A percentile compares a stretch with the other conserved stretches of the same genome.
Evolutionary conservation across 2,888 invertebrate species (phyloP).

Genomic region (Quadroppia sp.): DNA sequence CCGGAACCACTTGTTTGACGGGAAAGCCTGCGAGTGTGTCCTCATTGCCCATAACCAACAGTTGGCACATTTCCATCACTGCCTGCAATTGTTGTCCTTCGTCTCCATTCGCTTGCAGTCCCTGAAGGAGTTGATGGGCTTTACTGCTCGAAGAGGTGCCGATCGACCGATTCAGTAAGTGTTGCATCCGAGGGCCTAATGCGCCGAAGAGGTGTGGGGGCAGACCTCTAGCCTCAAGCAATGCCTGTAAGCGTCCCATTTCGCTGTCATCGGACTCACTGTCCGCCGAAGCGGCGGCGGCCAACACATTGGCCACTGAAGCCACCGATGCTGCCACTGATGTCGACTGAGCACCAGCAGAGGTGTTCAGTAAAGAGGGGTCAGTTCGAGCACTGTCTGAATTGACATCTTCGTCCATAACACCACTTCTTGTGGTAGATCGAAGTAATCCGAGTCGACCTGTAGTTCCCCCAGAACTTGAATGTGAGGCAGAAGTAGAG

Average conservation of each 20-base stretch:
- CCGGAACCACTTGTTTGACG: constrained; percentile 94
- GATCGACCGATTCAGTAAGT: constrained; percentile 87
- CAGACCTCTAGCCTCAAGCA: constrained; percentile 87
- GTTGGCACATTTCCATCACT: constrained; percentile 96
- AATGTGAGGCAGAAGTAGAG: not conserved
- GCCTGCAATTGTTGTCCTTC: constrained; percentile 94
- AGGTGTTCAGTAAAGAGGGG: not conserved
- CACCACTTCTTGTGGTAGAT: constrained; percentile 19
- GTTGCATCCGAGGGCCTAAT: constrained; percentile 92
- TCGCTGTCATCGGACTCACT: constrained; percentile 83
- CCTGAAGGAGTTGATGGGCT: constrained; percentile 86
- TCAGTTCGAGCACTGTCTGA: constrained; percentile 14
- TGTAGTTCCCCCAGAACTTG: constrained; percentile 27
- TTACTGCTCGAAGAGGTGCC: constrained; percentile 78
- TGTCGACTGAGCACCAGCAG: constrained; percentile 7
- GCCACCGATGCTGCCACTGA: constrained; percentile 17
- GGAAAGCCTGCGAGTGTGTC: constrained; percentile 98
- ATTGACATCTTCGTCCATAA: constrained; percentile 36
- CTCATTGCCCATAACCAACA: constrained; percentile 98
- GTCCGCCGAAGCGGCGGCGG: constrained; percentile 46
- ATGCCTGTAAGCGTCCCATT: constrained; percentile 88
- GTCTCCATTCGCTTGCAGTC: constrained; percentile 86
- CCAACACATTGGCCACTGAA: constrained; percentile 25
- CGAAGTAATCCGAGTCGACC: constrained; percentile 22
- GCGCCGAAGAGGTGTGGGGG: constrained; percentile 97